Evolutionary conservation across 2,888 invertebrate species (phyloP), one percentile per base, ranked within the genome.

Genomic region (Oligia strigilis): DNA sequence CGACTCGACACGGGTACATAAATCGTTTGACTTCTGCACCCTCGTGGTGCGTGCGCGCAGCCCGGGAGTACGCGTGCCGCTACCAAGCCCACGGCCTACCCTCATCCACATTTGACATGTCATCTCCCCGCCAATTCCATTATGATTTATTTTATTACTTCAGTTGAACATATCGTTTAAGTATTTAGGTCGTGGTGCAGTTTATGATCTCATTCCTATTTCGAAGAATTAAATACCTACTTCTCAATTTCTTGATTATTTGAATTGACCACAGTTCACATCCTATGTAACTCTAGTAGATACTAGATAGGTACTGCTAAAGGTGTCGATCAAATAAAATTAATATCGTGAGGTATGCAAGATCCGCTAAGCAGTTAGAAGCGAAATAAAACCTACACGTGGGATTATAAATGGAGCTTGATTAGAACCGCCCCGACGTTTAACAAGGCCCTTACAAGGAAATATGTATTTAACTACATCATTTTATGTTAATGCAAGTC

Each of bases 1-100:
- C 86, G 86, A 91, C 92, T 78, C 78, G 78, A 78, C 82, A 90
- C 90, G 92, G 92, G 92, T 89, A 91, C 93, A 94, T 95, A 94
- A 95, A 95, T 95, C 94, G 93, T 94, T 93, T 94, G 93, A 95
- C 94, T 94, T 93, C 88, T 91, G 90, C 88, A 92, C 93, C 91
- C 92, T 88, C 83, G 84, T 84, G 75, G 76, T 78, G 88, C 90
- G 88, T 87, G 86, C 84, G 77, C 81, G 55, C 80, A 73, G 66
- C 60, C 70, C 49, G 75, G 81, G 75, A 80, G 76, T 81, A 82
- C 88, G 87, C 89, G 87, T 85, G 88, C 82, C 83, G 80, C 43
- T 36, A n/a, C 43, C 65, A 40, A 71, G 65, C 80, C 83, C 82
- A 84, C 70, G 80, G 83, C 77, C 85, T 85, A 90, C 92, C 93